These are phyloP conservation scores for Perizoma flavofasciatum DNA, from an alignment of 2,888 invertebrate genomes.

Conservation along the genomic window DNA sequence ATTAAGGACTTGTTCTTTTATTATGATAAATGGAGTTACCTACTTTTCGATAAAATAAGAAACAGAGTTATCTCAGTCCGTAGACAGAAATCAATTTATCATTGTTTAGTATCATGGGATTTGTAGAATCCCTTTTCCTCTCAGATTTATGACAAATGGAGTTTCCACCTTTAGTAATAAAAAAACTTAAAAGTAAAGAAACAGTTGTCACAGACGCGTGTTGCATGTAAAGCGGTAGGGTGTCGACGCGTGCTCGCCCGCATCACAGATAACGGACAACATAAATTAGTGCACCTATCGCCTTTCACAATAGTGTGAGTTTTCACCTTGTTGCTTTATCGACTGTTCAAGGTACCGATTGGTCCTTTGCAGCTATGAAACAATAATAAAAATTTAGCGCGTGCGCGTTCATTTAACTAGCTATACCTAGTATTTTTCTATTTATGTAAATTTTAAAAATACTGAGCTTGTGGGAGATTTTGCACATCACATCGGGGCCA, in stretches of 20 bases:
- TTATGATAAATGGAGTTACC: too few species aligned
- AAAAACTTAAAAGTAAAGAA: conserved; percentile 44
- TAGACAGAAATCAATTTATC: too few species aligned
- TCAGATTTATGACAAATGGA: too few species aligned
- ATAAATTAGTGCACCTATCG: conserved; percentile 76
- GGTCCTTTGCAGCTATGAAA: conserved; percentile 30
- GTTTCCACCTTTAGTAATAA: conserved; percentile 14
- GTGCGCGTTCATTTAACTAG: conserved; percentile 26
- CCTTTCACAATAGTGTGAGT: conserved; percentile 76
- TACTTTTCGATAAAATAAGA: too few species aligned
- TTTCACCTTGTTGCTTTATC: conserved; percentile 75
- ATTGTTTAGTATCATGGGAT: too few species aligned
- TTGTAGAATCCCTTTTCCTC: too few species aligned
- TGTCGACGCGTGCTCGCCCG: conserved; percentile 71
- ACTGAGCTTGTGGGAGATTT: too few species aligned
- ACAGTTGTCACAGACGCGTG: conserved; percentile 70
- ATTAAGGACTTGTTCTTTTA: too few species aligned
- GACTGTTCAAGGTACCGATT: conserved; percentile 42
- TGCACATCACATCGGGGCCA: too few species aligned
- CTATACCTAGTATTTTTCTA: too few species aligned
- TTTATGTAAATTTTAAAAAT: too few species aligned
- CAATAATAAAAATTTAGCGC: conserved; percentile 3
- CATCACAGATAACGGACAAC: conserved; percentile 76
- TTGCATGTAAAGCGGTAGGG: conserved; percentile 63
- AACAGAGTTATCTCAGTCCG: too few species aligned